Conservation (phyloP, 2,888 invertebrate genomes). For the Phaonia tiefii region DNA sequence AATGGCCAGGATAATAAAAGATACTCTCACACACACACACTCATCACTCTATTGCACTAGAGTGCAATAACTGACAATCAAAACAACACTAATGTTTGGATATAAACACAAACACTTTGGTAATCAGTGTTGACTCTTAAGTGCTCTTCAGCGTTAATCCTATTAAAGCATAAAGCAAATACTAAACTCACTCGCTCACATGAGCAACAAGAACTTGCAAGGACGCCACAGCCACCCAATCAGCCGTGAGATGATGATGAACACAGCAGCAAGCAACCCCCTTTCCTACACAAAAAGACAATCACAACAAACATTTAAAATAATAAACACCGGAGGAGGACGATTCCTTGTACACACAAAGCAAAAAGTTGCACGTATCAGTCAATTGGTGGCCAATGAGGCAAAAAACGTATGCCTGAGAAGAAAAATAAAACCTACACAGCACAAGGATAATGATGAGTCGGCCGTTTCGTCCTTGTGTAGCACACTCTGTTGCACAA, state of each 20-base stretch:
- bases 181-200: background rate
- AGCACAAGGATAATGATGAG: background rate
- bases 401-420: constrained; percentile 18
- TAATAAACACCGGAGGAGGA: background rate
- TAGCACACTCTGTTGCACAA: constrained; percentile 68
- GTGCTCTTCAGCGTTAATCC: constrained; percentile 79
- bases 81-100: constrained; percentile 62
- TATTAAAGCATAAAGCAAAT: constrained; percentile 76
- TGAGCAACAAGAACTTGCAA: no score
- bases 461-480: constrained; percentile 10
- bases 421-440: no score
- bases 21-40: constrained; percentile 2
- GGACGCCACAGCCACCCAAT: no score
- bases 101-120: constrained; percentile 69
- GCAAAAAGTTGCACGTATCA: background rate
- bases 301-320: constrained; percentile 36
- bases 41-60: constrained; percentile 17
- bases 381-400: constrained; percentile 40
- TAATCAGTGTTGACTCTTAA: constrained; percentile 78
- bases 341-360: background rate
- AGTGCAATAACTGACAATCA: constrained; percentile 62
- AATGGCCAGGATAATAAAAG: constrained; percentile 70
- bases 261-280: no score
- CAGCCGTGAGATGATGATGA: no score
- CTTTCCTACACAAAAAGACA: background rate